Evolutionary conservation across 2,888 invertebrate genomes (phyloP).

Genomic region (Aricia artaxerxes): DNA sequence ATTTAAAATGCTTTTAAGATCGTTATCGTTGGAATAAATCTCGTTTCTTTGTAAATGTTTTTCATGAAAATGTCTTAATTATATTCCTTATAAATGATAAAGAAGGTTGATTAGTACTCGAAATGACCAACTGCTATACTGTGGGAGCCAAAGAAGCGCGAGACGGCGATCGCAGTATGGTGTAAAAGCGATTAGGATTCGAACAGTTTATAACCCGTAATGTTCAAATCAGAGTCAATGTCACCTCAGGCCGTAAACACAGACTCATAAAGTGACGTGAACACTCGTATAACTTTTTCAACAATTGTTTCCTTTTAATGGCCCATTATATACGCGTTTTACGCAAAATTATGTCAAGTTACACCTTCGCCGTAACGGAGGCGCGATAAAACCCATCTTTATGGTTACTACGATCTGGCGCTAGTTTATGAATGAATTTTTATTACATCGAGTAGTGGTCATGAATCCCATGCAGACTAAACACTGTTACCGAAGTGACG

Average conservation of each 20-base stretch:
- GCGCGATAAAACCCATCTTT: slow-evolving; percentile 77
- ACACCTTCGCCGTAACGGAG: slow-evolving; percentile 76
- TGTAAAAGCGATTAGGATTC: slow-evolving; percentile 25
- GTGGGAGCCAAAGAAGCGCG: neutral
- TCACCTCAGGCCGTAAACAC: slow-evolving; percentile 77
- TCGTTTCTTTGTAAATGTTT: neutral
- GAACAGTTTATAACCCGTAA: slow-evolving; percentile 59
- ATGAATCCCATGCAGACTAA: slow-evolving; percentile 23
- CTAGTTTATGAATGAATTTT: slow-evolving; percentile 74
- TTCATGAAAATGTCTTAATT: slow-evolving; percentile 15
- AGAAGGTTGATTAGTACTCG: neutral
- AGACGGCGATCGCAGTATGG: neutral
- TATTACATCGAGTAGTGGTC: slow-evolving; percentile 57
- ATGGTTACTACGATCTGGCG: slow-evolving; percentile 72
- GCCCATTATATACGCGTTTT: slow-evolving; percentile 78
- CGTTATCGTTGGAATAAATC: neutral
- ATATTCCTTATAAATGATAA: neutral
- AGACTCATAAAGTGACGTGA: slow-evolving; percentile 79
- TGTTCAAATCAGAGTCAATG: slow-evolving; percentile 79
- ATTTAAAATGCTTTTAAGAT: slow-evolving; percentile 17
- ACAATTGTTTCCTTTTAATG: slow-evolving; percentile 81
- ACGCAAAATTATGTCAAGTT: slow-evolving; percentile 80
- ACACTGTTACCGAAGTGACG: slow-evolving; percentile 3
- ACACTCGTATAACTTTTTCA: slow-evolving; percentile 79
- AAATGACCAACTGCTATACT: neutral